phyloP scores from a whole-genome alignment of 2,888 invertebrate genomes.

The Dicroscelio sp. region DNA sequence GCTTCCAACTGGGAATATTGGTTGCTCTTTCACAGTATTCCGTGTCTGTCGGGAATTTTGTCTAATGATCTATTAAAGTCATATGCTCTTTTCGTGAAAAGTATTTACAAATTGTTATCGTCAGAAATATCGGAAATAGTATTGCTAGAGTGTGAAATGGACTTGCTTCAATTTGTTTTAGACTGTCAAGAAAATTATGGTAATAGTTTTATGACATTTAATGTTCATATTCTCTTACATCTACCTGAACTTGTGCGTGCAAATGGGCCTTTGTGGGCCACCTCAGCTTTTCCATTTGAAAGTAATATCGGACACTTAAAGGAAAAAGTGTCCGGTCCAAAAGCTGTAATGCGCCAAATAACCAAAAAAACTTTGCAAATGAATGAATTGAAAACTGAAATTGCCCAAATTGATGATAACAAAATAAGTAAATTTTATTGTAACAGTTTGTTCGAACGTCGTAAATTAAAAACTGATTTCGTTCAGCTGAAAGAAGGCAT shows the following conservation, averaged over 20 bases:
- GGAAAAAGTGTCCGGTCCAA: constrained; percentile 36
- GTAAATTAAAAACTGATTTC: not conserved
- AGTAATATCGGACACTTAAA: too few species aligned
- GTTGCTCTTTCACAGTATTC: constrained; percentile 40
- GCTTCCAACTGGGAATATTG: constrained; percentile 72
- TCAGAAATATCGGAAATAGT: not conserved
- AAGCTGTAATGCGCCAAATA: constrained; percentile 40
- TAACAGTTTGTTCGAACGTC: constrained; percentile 1
- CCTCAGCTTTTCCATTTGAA: constrained; percentile 48
- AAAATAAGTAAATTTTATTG: not conserved
- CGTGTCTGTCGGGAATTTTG: constrained; percentile 27
- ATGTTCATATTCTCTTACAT: constrained; percentile 33
- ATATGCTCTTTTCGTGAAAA: constrained; percentile 31
- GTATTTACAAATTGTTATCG: constrained; percentile 24
- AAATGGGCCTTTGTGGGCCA: constrained; percentile 43
- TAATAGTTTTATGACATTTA: too few species aligned
- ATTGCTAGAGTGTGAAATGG: constrained; percentile 34
- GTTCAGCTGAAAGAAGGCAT: not conserved
- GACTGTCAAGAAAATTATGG: constrained; percentile 53
- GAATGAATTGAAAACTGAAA: not conserved
- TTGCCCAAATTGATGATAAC: not conserved
- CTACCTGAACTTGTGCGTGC: constrained; percentile 3
- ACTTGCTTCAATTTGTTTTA: constrained; percentile 19
- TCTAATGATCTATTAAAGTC: constrained; percentile 35
- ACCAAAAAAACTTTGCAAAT: not conserved